Evolutionary conservation across 2,888 invertebrate genomes (phyloP).

Genomic region (Lacanobia oleracea): DNA sequence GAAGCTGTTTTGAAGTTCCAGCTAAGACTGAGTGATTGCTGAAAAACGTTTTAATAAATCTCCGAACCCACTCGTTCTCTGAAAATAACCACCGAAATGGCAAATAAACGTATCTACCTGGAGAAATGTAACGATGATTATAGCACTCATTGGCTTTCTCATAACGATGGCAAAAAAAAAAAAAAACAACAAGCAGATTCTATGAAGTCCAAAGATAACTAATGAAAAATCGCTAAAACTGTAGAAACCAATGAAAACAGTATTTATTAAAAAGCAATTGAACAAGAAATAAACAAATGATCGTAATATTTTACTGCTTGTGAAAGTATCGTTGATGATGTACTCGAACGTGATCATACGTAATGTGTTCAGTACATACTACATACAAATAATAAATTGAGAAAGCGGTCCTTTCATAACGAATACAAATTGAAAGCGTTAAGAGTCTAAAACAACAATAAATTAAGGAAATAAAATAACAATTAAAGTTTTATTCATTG

Average conservation of each 20-base stretch:
- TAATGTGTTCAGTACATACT: constrained; percentile 28
- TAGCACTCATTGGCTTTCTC: background rate
- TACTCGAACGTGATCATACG: constrained; percentile 39
- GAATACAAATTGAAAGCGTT: constrained; percentile 6
- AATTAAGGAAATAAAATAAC: background rate
- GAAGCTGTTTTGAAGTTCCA: background rate
- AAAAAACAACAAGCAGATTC: constrained; percentile 2
- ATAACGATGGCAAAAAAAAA: background rate
- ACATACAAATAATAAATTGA: constrained; percentile 13
- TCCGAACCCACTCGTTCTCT: constrained; percentile 15
- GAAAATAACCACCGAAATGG: constrained; percentile 5
- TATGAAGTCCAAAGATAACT: background rate
- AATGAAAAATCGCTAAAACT: background rate
- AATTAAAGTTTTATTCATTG: constrained; percentile 12
- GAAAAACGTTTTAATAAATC: constrained; percentile 11
- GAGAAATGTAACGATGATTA: background rate
- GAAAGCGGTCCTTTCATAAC: constrained; percentile 40
- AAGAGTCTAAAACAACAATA: background rate
- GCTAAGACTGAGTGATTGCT: background rate
- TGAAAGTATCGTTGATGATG: constrained; percentile 40
- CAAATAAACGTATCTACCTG: background rate
- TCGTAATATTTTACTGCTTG: constrained; percentile 40
- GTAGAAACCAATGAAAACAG: constrained; percentile 13
- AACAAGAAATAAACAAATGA: constrained; percentile 22
- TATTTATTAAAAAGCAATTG: constrained; percentile 17